Evolutionary conservation across 2,888 invertebrate genomes (phyloP), one percentile per base, ranked within the genome.

Genomic region (Phorcus lineatus): DNA sequence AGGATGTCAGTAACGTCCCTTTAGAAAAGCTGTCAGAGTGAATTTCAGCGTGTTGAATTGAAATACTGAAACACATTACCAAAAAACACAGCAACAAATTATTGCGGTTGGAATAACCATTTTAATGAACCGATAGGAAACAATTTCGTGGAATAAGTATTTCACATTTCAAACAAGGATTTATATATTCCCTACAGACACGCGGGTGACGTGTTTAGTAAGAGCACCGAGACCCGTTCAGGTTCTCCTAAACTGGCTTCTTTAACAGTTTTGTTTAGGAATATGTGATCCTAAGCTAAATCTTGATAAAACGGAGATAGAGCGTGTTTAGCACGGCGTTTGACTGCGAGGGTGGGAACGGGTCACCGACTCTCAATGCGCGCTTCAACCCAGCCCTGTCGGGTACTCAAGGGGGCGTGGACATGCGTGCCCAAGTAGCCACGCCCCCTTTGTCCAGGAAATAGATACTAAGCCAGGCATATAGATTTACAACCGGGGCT

Each of bases 371-470:
- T 19, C 28, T 70, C 31, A 70, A 70, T 36, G 36, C 70, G 16
- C 17, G 36, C 31, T 70, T 70, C 70, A 70, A 40, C 28, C 24
- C 31, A 40, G 36, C 31, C 31, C 28, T 31, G 19, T 70, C 70
- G 40, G 70, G 70, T 70, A 70, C 70, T 70, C 70, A 70, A 70
- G 70, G 16, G 36, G 70, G 70, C 70, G 70, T 70, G 70, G 70
- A 36, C 70, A 31, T 70, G 70, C 70, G 70, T 70, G 70, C 70
- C 70, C 36, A 70, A 70, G 70, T 70, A 70, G 70, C 70, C 70
- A 70, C 70, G 70, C 70, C 70, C 70, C 40, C 70, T 70, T 70
- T 70, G 70, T 70, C 28, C 19, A 36, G 36, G 70, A 70, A 70
- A 70, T 40, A 40, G 70, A 70, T 70, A 70, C 70, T 70, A 40